phyloP scores from a whole-genome alignment of 2,888 invertebrate genomes.

The Cabera pusaria region DNA sequence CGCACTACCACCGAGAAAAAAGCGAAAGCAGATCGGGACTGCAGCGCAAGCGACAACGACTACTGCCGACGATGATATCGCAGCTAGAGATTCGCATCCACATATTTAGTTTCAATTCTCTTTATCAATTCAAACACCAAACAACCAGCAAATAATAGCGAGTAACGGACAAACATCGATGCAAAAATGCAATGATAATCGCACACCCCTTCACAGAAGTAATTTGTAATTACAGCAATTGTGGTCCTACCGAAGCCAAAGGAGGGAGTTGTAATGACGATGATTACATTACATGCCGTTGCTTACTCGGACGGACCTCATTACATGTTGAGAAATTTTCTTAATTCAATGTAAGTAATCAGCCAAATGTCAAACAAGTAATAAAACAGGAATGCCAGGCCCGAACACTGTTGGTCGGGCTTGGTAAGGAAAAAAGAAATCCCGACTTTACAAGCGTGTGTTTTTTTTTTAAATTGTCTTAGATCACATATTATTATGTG shows the following conservation, averaged over 20 bases:
- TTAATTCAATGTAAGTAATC: constrained; percentile 25
- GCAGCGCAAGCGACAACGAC: constrained; percentile 38
- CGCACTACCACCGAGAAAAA: constrained; percentile 47
- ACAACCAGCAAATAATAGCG: no score
- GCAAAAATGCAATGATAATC: constrained; percentile 8
- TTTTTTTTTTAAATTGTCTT: no score
- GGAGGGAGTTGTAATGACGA: constrained; percentile 41
- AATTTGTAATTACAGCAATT: constrained; percentile 51
- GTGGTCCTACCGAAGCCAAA: constrained; percentile 38
- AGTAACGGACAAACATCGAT: neutral
- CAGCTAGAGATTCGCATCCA: no score
- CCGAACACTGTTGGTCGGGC: no score
- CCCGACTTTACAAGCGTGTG: no score
- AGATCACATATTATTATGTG: no score
- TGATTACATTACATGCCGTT: constrained; percentile 43
- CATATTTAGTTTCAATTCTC: no score
- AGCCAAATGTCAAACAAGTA: constrained; percentile 26
- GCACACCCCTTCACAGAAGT: constrained; percentile 41
- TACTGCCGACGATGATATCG: no score
- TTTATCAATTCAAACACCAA: no score
- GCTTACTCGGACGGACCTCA: constrained; percentile 39
- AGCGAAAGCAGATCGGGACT: constrained; percentile 75
- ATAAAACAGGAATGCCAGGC: constrained; percentile 10
- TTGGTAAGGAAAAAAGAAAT: no score
- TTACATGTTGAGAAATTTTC: constrained; percentile 33